Conservation (phyloP, 1,140 invertebrate genomes). For the Drosophila melanica region DNA sequence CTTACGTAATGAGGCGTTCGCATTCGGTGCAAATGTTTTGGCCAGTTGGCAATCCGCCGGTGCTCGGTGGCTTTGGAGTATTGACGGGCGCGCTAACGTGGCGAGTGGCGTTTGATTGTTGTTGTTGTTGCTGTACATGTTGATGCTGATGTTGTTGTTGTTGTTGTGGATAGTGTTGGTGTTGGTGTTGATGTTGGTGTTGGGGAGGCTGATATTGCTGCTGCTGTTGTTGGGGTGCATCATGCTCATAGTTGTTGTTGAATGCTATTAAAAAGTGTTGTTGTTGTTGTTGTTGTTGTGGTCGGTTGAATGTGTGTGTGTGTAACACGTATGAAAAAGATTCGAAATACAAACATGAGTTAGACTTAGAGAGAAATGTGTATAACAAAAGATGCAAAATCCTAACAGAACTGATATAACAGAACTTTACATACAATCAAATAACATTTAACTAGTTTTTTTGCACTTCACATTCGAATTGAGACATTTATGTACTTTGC, state of each 20-base stretch:
- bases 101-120: slow-evolving; percentile 83
- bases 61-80: slow-evolving; percentile 88
- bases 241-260: slow-evolving; percentile 64
- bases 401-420: no score
- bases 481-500: not conserved
- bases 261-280: slow-evolving; percentile 61
- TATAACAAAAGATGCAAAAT: slow-evolving; percentile 6
- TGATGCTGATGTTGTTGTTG: slow-evolving; percentile 64
- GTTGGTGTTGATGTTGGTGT: slow-evolving; percentile 53
- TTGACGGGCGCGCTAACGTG: slow-evolving; percentile 90
- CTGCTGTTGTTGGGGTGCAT: slow-evolving; percentile 79
- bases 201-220: slow-evolving; percentile 43
- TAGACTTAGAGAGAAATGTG: slow-evolving; percentile 52
- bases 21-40: slow-evolving; percentile 97
- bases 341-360: slow-evolving; percentile 71
- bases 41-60: slow-evolving; percentile 90
- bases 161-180: slow-evolving; percentile 56
- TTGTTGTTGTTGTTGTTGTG: slow-evolving; percentile 30
- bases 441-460: no score
- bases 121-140: slow-evolving; percentile 56
- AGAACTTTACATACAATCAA: no score
- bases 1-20: slow-evolving; percentile 97
- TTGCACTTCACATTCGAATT: not conserved
- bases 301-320: no score
- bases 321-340: slow-evolving; percentile 49